Base-by-base conservation (phyloP, 2,113 vertebrate genomes). In the Atlantisia rogersi region DNA sequence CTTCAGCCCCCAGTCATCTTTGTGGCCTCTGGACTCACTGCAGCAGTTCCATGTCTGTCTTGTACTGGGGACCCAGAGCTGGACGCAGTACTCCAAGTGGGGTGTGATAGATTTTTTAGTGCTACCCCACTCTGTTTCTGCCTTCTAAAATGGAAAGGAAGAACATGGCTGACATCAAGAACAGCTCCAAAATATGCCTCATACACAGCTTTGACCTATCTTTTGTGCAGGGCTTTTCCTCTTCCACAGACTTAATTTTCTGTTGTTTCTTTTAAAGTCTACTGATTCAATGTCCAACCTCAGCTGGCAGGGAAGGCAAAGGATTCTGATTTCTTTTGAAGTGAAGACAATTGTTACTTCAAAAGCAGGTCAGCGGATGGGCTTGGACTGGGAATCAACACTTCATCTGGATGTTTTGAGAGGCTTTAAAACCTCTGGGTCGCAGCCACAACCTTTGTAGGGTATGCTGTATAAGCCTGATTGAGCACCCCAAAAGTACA, bases 251-350 rank as follows among this genome's bases (percentile, higher is more conserved):
- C 35, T 40, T 76, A 53, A 52, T 90, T 94, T 83, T 75, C 90
- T 71, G 56, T 52, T 52, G 67, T 92, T 94, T 71, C 71, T 93
- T 93, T 92, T 92, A 85, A 92, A 91, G 63, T 56, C 67, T 78
- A 7, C 25, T 59, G 48, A 13, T 71, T 89, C 77, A 62, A 5
- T 82, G 73, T 62, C 82, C 89, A 68, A 5, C 75, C 48, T 96
- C 73, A 82, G 55, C 78, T 95, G 91, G 85, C 92, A 77, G 58
- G 62, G 59, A 77, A 93, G 58, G 78, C 90, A 95, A 91, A 96
- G 86, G 62, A 92, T 6, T 78, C 55, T 64, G 26, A 31, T 92
- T 90, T 90, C 92, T 90, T 96, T 96, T 97, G 92, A 95, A 97
- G 87, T 88, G 40, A 83, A 82, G 55, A 31, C 1, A 16, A 77